Conservation (phyloP, 2,888 invertebrate species). For the Agriotes lineatus region DNA sequence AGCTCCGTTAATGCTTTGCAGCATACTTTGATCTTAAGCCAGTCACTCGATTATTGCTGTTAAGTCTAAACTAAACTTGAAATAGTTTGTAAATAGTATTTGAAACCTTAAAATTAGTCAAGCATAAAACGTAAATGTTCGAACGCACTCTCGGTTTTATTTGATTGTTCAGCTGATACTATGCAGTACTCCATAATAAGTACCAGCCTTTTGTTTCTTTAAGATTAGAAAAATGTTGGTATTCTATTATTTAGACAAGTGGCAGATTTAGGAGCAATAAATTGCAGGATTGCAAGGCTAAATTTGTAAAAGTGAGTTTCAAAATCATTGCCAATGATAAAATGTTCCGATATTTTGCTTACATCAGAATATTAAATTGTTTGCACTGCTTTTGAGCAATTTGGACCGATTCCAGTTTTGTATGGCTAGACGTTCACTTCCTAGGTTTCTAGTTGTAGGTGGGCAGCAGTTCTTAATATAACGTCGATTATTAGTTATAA, state of each 20-base stretch:
- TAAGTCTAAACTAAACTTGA: no score
- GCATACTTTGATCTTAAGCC: no score
- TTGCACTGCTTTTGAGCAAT: neutral
- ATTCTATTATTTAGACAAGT: neutral
- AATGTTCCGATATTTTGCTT: neutral
- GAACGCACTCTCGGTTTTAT: no score
- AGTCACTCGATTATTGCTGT: no score
- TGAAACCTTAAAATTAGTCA: no score
- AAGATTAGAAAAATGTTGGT: neutral
- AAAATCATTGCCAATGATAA: slow-evolving; percentile 11
- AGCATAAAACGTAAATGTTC: no score
- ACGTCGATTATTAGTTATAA: neutral
- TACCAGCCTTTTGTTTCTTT: no score
- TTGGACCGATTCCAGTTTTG: slow-evolving; percentile 11
- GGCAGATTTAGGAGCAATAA: neutral
- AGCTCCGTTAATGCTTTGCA: no score
- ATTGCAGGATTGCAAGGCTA: neutral
- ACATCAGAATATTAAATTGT: neutral
- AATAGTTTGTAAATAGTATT: no score
- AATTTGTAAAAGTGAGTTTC: neutral
- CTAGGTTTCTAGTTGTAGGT: slow-evolving; percentile 18
- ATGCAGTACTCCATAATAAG: no score
- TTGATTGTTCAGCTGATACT: no score
- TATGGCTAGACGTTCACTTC: slow-evolving; percentile 15
- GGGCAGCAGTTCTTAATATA: slow-evolving; percentile 9